These are phyloP conservation scores for Aspidoscelis tigris DNA, from an alignment of 2,113 vertebrate genomes.

Conservation along the genomic window DNA sequence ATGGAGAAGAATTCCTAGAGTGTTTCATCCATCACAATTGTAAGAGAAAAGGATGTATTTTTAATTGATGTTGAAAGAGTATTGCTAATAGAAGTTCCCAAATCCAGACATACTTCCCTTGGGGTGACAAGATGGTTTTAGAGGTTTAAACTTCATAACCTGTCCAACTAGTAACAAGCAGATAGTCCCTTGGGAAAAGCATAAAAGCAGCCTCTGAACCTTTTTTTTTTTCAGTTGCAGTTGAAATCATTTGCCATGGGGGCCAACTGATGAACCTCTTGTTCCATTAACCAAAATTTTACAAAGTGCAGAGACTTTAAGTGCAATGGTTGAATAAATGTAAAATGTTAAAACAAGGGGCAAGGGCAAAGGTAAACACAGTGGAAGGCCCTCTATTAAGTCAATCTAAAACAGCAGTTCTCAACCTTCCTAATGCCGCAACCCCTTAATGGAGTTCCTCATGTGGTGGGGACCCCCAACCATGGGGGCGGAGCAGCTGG, in stretches of 20 bases:
- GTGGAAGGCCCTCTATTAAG: not conserved
- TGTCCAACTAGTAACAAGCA: conserved; percentile 63
- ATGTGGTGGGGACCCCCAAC: no score
- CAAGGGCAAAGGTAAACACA: not conserved
- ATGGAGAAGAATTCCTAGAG: not conserved
- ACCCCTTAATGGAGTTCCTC: no score
- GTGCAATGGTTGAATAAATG: conserved; percentile 28
- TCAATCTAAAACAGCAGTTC: not conserved
- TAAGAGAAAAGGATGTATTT: not conserved
- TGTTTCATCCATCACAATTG: not conserved
- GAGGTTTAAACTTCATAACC: conserved; percentile 63
- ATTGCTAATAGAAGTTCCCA: conserved; percentile 28
- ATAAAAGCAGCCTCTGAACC: conserved; percentile 33
- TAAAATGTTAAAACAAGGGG: conserved; percentile 14
- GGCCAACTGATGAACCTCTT: conserved; percentile 23
- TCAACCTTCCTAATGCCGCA: no score
- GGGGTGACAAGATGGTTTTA: conserved; percentile 60
- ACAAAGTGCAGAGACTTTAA: not conserved
- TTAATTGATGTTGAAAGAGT: conserved; percentile 22
- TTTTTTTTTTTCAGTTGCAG: conserved; percentile 46
- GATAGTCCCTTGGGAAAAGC: conserved; percentile 59
- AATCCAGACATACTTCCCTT: conserved; percentile 52
- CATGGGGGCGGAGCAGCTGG: no score
- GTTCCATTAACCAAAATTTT: conserved; percentile 42
- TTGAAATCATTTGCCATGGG: conserved; percentile 58